These are phyloP conservation scores for Simalia tracyae DNA, from an alignment of 2,797 vertebrate genomes.

Conservation along the genomic window DNA sequence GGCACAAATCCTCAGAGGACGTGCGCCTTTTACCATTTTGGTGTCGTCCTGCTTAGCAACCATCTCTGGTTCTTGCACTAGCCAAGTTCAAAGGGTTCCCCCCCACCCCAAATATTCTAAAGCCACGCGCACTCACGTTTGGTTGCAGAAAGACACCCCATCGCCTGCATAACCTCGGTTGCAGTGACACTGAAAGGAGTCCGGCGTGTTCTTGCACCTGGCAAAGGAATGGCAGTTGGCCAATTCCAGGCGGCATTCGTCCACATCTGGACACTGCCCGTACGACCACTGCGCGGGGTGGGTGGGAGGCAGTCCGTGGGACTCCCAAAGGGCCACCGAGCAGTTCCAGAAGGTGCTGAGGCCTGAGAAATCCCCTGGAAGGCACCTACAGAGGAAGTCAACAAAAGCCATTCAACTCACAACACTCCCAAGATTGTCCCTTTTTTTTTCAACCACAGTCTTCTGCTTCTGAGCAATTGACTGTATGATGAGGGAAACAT, in stretches of 20 bases:
- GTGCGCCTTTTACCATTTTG: neutral
- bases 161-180: conserved; percentile 89
- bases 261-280: conserved; percentile 88
- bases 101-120: rapidly evolving
- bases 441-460: neutral
- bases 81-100: neutral
- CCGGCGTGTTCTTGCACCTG: conserved; percentile 88
- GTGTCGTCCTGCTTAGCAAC: too few species aligned
- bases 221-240: conserved; percentile 86
- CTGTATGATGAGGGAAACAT: neutral
- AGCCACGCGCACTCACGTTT: conserved; percentile 78
- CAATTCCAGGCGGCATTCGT: conserved; percentile 88
- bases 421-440: neutral
- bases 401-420: too few species aligned
- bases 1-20: neutral
- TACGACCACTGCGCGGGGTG: conserved; percentile 88
- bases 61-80: neutral
- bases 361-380: conserved; percentile 87
- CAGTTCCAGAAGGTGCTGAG: conserved; percentile 75
- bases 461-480: neutral
- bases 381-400: conserved; percentile 76
- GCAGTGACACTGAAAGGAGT: conserved; percentile 90
- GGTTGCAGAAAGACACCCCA: conserved; percentile 87
- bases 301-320: conserved; percentile 58
- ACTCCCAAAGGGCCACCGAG: conserved; percentile 82